Conservation (phyloP, 2,113 vertebrate genomes). For the Xyliphius kryptos region DNA sequence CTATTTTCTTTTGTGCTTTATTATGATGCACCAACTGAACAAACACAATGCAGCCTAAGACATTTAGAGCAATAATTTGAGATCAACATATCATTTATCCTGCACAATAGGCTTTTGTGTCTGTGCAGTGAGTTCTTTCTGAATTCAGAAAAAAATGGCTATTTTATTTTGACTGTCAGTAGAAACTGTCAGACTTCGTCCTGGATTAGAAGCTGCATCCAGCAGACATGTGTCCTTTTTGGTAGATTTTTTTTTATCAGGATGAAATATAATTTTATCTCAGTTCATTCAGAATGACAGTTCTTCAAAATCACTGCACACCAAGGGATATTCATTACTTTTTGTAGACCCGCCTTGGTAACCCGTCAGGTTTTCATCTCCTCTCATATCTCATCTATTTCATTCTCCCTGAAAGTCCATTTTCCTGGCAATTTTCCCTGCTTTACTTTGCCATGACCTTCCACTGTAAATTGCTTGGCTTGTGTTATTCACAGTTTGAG, state of each 20-base stretch:
- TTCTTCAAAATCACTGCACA: slow-evolving; percentile 67
- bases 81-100: too few species aligned
- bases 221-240: too few species aligned
- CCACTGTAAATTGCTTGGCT: slow-evolving; percentile 67
- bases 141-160: slow-evolving; percentile 31
- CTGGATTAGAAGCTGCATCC: slow-evolving; percentile 66
- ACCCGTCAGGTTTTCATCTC: slow-evolving; percentile 70
- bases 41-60: too few species aligned
- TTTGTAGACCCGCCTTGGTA: slow-evolving; percentile 66
- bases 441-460: slow-evolving; percentile 74
- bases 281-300: slow-evolving; percentile 70
- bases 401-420: slow-evolving; percentile 60
- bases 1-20: slow-evolving; percentile 54
- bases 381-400: slow-evolving; percentile 71
- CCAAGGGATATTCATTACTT: slow-evolving; percentile 72
- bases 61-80: too few species aligned
- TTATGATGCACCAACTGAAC: too few species aligned
- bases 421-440: slow-evolving; percentile 52
- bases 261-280: slow-evolving; percentile 71
- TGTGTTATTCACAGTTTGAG: slow-evolving; percentile 72
- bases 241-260: slow-evolving; percentile 55
- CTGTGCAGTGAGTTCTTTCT: slow-evolving; percentile 6
- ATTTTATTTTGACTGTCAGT: slow-evolving; percentile 51
- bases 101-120: too few species aligned
- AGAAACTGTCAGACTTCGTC: slow-evolving; percentile 59